Evolutionary conservation across 2,888 invertebrate species (phyloP), one percentile per base, ranked within the genome.

Genomic region (Melinaea menophilus): DNA sequence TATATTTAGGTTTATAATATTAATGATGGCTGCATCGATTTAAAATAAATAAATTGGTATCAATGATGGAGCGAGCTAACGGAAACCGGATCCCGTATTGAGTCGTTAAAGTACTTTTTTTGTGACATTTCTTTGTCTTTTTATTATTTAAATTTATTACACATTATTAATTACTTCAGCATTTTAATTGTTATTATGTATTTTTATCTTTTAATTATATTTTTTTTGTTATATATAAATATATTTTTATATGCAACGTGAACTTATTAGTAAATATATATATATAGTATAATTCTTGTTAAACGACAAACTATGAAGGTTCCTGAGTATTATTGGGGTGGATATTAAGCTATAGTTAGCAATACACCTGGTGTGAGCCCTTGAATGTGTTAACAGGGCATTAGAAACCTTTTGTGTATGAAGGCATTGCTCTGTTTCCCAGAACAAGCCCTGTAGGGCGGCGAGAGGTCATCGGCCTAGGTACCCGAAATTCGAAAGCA

Each of bases 401-500:
- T 74, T 74, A 73, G 73, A 69, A 68, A 67, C 71, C 69, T 69
- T 73, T 68, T 71, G 63, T 65, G 63, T 55, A 59, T 67, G 66
- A 65, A 57, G 66, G 65, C 70, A 72, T 59, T 63, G 69, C 68
- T 58, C 70, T 65, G 59, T 65, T 72, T 72, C 69, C 71, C 58
- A 64, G 71, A 70, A 68, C 65, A 60, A 59, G 69, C 69, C 74
- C 75, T 75, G 71, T 66, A 71, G 71, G 73, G 72, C 71, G 72
- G 77, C 76, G 72, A 69, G 86, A 76, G 90, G 90, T 90, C 90
- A 88, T 88, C 78, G 90, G 79, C 88, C 90, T 90, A 90, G 90
- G 87, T 74, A 73, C 82, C 88, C 90, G 85, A 90, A 90, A 83
- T 90, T 90, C 89, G 89, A 88, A 88, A 89, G 89, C 85, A 86